Evolutionary conservation across 2,797 vertebrate genomes (phyloP).

Genomic region (Distichodus sexfasciatus): DNA sequence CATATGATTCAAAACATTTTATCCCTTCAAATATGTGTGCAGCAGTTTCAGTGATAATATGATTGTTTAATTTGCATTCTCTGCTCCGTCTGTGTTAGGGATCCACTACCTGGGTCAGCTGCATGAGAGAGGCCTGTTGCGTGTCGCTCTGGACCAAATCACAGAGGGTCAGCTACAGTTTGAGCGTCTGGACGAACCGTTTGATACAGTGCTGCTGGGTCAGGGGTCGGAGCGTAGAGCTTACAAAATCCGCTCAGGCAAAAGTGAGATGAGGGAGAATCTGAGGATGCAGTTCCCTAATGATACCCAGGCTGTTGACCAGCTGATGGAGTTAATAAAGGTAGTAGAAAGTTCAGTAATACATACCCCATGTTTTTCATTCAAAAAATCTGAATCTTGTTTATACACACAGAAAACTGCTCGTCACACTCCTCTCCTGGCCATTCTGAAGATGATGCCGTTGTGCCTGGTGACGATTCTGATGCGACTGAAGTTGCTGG

Average conservation of each 20-base stretch:
- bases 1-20: too few species aligned
- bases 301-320: constrained; percentile 71
- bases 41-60: background rate
- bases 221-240: constrained; percentile 52
- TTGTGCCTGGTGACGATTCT: constrained; percentile 65
- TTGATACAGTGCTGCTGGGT: constrained; percentile 73
- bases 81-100: constrained; percentile 51
- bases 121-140: constrained; percentile 71
- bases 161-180: constrained; percentile 74
- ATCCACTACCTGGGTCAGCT: constrained; percentile 78
- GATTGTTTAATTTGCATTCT: background rate
- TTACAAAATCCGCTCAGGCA: constrained; percentile 67
- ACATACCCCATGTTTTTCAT: constrained; percentile 37
- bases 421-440: constrained; percentile 61
- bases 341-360: constrained; percentile 69
- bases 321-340: constrained; percentile 78
- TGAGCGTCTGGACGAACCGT: constrained; percentile 70
- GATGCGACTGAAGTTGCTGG: constrained; percentile 61
- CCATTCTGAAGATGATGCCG: constrained; percentile 73
- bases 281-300: constrained; percentile 72
- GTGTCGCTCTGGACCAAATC: constrained; percentile 73
- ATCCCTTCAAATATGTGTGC: too few species aligned
- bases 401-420: constrained; percentile 51
- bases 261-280: constrained; percentile 59
- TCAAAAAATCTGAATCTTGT: background rate